These are phyloP conservation scores for Stegostoma tigrinum DNA, from an alignment of 2,113 vertebrate genomes.

Conservation along the genomic window DNA sequence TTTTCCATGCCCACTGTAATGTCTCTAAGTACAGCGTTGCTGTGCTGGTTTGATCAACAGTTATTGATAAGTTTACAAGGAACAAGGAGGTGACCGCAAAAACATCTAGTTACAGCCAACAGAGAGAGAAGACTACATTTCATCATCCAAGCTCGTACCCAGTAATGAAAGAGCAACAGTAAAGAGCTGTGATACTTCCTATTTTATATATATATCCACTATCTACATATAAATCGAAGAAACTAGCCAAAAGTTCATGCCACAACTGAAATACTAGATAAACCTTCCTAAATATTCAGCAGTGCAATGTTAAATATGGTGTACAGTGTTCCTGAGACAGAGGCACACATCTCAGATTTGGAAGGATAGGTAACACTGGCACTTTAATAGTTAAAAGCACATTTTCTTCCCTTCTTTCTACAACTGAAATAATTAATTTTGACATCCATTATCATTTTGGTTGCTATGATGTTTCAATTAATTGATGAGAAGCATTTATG, in stretches of 20 bases:
- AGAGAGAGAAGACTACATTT: not conserved
- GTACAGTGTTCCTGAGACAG: not conserved
- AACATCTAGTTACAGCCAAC: not conserved
- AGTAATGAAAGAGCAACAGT: not conserved
- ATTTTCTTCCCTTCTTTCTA: not conserved
- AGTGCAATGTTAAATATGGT: too few species aligned
- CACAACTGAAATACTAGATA: not conserved
- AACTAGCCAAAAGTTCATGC: not conserved
- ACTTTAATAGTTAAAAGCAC: not conserved
- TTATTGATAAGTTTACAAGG: not conserved
- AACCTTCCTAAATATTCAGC: not conserved
- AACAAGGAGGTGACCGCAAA: not conserved
- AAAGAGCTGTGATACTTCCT: not conserved
- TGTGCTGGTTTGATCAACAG: not conserved
- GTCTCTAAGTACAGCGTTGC: not conserved
- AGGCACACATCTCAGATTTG: not conserved
- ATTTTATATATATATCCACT: not conserved
- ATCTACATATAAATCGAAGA: not conserved
- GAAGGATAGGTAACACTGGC: too few species aligned
- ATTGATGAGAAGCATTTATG: not conserved
- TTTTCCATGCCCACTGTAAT: not conserved
- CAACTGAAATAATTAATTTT: not conserved
- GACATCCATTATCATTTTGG: not conserved
- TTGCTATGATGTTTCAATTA: not conserved
- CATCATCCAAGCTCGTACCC: not conserved